These are phyloP conservation scores for Centrocercus urophasianus DNA, from an alignment of 2,113 vertebrate genomes.

Conservation along the genomic window DNA sequence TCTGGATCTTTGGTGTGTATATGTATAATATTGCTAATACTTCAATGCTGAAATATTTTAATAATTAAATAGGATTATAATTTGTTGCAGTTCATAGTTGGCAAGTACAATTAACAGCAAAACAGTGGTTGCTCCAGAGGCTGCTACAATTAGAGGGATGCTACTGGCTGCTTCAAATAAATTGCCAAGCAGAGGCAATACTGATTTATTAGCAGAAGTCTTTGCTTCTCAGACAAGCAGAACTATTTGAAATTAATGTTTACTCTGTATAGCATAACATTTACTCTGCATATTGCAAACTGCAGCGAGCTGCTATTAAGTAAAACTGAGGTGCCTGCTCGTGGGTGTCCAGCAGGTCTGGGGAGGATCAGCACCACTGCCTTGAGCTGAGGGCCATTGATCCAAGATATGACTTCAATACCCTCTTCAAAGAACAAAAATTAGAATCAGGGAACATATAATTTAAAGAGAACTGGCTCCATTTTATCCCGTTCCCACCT, in stretches of 20 bases:
- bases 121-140: background rate
- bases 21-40: background rate
- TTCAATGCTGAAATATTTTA: background rate
- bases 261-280: background rate
- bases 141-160: background rate
- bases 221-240: background rate
- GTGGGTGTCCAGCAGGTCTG: background rate
- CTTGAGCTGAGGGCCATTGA: background rate
- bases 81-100: background rate
- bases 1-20: background rate
- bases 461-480: background rate
- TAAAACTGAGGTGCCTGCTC: background rate
- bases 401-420: background rate
- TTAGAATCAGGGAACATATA: background rate
- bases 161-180: background rate
- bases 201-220: background rate
- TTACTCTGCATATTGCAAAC: background rate
- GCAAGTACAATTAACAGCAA: background rate
- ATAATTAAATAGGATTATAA: background rate
- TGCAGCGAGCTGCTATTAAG: background rate
- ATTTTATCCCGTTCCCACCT: background rate
- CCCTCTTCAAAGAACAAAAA: background rate
- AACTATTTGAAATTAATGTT: background rate
- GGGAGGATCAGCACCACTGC: background rate
- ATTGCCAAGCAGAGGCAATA: background rate